Percentiles rank a stretch among this genome's conserved stretches.
These are phyloP conservation scores for Drosophila neonasuta DNA, from an alignment of 2,888 invertebrate species.

Conservation along the genomic window DNA sequence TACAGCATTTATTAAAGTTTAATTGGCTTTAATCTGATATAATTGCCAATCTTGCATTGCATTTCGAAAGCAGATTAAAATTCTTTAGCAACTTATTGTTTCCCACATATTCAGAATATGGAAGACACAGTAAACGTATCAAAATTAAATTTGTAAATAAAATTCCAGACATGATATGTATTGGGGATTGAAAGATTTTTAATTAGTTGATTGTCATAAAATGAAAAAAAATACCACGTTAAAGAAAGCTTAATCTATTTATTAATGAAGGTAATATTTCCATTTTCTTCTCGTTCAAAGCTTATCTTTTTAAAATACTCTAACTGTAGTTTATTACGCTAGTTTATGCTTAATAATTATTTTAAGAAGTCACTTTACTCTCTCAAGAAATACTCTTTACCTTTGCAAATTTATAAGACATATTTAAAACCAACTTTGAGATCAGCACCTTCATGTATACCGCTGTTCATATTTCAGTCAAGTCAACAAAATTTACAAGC, in stretches of 20 bases:
- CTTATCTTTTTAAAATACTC: too few relatives aligned
- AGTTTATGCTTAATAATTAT: not conserved
- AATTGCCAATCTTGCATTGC: conserved; percentile 5
- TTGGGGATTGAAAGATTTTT: too few relatives aligned
- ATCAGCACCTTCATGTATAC: not conserved
- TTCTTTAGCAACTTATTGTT: conserved; percentile 36
- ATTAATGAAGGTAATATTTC: too few relatives aligned
- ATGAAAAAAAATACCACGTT: too few relatives aligned
- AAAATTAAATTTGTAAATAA: too few relatives aligned
- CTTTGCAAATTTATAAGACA: not conserved
- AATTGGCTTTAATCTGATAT: not conserved
- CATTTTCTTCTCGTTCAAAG: too few relatives aligned
- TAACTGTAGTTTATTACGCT: too few relatives aligned
- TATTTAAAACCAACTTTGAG: not conserved
- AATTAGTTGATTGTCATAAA: too few relatives aligned
- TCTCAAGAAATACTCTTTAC: not conserved
- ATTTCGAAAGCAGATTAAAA: conserved; percentile 62
- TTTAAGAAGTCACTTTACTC: too few relatives aligned
- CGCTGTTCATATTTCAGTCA: not conserved
- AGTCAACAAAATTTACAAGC: not conserved
- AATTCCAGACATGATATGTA: too few relatives aligned
- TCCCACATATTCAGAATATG: not conserved
- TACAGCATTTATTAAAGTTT: not conserved
- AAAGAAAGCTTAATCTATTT: too few relatives aligned
- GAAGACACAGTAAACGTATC: too few relatives aligned